Evolutionary conservation across 2,888 invertebrate genomes (phyloP).

Genomic region (Neoscelio sp.): DNA sequence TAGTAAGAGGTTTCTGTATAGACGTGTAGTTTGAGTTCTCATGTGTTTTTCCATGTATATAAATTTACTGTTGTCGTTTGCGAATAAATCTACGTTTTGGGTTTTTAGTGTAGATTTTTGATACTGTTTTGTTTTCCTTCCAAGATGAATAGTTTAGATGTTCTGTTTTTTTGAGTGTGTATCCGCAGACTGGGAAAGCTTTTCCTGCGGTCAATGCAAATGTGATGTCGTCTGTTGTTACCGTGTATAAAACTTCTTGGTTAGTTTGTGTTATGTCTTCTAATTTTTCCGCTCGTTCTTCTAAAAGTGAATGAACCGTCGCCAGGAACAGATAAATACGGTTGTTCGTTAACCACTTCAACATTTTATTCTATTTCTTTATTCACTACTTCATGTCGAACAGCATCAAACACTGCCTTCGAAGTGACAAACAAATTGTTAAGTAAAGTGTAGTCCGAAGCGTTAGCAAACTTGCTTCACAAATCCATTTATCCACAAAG

Average conservation of each 20-base stretch:
- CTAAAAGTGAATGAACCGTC: no score
- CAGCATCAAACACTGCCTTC: no score
- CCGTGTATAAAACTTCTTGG: slow-evolving; percentile 29
- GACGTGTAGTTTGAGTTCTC: slow-evolving; percentile 51
- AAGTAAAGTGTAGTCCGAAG: no score
- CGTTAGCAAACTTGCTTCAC: no score
- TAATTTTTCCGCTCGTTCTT: neutral
- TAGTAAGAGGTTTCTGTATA: slow-evolving; percentile 68
- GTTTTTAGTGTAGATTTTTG: neutral
- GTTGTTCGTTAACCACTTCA: no score
- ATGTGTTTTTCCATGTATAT: slow-evolving; percentile 72
- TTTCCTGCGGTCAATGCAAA: slow-evolving; percentile 57
- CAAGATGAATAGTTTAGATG: slow-evolving; percentile 46
- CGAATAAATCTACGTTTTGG: slow-evolving; percentile 61
- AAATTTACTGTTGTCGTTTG: slow-evolving; percentile 71
- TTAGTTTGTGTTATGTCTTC: neutral
- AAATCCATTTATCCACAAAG: no score
- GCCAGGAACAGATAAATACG: no score
- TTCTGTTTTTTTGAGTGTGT: slow-evolving; percentile 29
- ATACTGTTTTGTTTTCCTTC: slow-evolving; percentile 13
- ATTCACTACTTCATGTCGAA: no score
- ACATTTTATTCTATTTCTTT: no score
- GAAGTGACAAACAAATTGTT: no score
- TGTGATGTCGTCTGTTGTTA: slow-evolving; percentile 45
- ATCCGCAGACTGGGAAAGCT: slow-evolving; percentile 5